A percentile compares a stretch with the other conserved stretches of the same genome.
These are phyloP conservation scores for Malurus cyaneus DNA, from an alignment of 2,113 vertebrate species.

Conservation along the genomic window DNA sequence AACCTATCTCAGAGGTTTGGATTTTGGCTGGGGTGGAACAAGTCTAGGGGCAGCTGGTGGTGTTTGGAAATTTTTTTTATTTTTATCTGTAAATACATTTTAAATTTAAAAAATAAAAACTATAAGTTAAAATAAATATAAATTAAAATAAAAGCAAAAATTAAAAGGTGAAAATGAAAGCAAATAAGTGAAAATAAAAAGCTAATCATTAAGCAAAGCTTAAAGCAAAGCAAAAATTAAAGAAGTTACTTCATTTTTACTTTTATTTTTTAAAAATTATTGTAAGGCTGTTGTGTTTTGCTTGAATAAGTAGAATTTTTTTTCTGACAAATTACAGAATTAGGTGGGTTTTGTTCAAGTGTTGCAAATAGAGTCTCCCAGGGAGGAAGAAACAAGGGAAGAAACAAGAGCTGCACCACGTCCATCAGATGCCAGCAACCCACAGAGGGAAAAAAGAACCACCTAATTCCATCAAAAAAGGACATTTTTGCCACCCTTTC, in stretches of 20 bases:
- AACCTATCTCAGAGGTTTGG: neutral
- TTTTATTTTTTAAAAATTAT: neutral
- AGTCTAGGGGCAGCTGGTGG: neutral
- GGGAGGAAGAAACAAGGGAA: neutral
- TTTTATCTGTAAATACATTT: neutral
- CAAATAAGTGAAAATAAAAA: neutral
- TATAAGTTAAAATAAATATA: neutral
- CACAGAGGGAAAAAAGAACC: no score
- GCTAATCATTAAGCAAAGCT: neutral
- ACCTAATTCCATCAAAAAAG: neutral
- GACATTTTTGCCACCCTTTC: neutral
- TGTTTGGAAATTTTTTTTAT: neutral
- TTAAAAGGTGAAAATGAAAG: neutral
- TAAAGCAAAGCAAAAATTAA: neutral
- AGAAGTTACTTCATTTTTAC: neutral
- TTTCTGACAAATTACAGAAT: neutral
- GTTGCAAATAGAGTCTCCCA: neutral
- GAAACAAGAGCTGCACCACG: neutral
- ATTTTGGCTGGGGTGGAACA: neutral
- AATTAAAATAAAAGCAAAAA: neutral
- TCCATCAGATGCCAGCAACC: neutral
- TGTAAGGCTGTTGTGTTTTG: neutral
- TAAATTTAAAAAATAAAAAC: neutral
- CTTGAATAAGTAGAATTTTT: neutral
- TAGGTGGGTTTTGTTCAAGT: neutral